Evolutionary conservation across 2,797 vertebrate genomes (phyloP).

Genomic region (Sebastes minor): DNA sequence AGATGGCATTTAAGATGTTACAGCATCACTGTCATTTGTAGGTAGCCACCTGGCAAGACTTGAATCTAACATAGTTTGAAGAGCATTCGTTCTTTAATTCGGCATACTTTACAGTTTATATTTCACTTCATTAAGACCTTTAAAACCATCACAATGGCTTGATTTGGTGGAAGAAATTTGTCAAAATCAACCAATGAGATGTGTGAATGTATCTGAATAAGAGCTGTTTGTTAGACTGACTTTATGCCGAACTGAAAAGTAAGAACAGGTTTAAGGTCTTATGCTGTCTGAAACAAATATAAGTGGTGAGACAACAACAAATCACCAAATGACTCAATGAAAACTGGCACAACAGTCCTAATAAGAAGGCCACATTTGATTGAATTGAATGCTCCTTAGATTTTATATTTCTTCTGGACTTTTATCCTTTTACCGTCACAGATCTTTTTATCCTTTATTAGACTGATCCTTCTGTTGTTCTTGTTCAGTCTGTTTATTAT

Average conservation of each 20-base stretch:
- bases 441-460: no score
- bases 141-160: not conserved
- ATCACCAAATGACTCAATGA: not conserved
- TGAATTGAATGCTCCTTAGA: no score
- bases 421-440: no score
- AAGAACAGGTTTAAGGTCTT: not conserved
- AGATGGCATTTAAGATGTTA: not conserved
- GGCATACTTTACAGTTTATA: not conserved
- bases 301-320: not conserved
- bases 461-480: no score
- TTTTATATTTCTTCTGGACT: no score
- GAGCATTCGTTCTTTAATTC: not conserved
- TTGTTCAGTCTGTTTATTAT: no score
- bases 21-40: not conserved
- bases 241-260: not conserved
- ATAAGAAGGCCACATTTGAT: no score
- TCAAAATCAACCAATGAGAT: not conserved
- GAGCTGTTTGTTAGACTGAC: not conserved
- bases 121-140: not conserved
- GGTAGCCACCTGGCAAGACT: not conserved
- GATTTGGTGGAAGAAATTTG: not conserved
- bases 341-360: no score
- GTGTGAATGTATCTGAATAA: not conserved
- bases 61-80: accelerated
- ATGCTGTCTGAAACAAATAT: not conserved